Percentiles rank a stretch among this genome's conserved stretches.
phyloP scores from a whole-genome alignment of 2,113 vertebrate genomes.

The Alligator mississippiensis region DNA sequence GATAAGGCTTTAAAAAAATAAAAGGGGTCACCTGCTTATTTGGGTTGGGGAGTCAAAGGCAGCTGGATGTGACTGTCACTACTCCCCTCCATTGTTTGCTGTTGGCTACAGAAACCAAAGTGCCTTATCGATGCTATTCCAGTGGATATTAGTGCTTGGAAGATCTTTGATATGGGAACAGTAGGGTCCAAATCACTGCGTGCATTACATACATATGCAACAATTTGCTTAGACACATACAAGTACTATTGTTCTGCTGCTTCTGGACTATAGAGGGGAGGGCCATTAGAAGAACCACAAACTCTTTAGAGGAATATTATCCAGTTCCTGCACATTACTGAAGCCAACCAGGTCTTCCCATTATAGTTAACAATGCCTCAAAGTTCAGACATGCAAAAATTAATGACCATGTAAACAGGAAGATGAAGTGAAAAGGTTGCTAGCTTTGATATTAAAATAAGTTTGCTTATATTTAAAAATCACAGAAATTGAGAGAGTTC shows the following conservation, averaged over 20 bases:
- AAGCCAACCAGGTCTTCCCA: background rate
- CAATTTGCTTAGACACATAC: background rate
- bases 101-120: no score
- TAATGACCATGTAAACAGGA: background rate
- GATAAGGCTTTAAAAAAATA: no score
- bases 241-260: background rate
- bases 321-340: background rate
- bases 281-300: background rate
- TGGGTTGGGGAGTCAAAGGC: no score
- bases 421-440: background rate
- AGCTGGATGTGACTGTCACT: no score
- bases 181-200: background rate
- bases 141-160: no score
- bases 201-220: background rate
- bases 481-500: background rate
- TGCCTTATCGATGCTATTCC: no score
- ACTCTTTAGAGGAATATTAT: background rate
- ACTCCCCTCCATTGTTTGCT: no score
- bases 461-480: background rate
- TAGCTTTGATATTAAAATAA: background rate
- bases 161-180: background rate
- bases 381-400: background rate
- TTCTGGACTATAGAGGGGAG: background rate
- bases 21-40: no score
- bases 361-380: background rate